Percentiles rank a stretch among this genome's conserved stretches.
Evolutionary conservation across 2,113 vertebrate species (phyloP).

Genomic region (Spilogale gracilis): DNA sequence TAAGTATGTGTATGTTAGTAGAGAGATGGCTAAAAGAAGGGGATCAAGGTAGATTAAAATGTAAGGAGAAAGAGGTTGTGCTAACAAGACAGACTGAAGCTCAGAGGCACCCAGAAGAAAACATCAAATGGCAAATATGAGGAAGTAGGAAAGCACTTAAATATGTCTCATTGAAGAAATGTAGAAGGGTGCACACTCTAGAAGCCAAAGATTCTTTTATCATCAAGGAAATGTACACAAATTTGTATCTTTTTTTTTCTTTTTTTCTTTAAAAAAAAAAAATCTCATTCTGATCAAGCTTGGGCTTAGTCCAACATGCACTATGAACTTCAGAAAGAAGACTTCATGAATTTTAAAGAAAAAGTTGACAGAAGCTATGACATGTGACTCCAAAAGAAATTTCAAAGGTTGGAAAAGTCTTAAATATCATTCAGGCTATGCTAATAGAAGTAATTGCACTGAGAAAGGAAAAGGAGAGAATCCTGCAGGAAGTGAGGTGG

Average conservation of each 20-base stretch:
- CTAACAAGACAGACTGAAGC: neutral
- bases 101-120: neutral
- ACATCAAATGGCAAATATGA: neutral
- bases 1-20: neutral
- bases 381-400: constrained; percentile 26
- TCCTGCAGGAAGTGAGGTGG: neutral
- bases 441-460: neutral
- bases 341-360: constrained; percentile 34
- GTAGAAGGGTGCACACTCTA: neutral
- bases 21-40: neutral
- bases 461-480: neutral
- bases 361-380: constrained; percentile 50
- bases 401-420: neutral
- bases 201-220: neutral
- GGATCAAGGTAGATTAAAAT: neutral
- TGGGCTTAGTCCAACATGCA: neutral
- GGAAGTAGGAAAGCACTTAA: neutral
- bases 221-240: neutral
- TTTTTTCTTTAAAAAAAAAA: neutral
- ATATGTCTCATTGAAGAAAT: neutral
- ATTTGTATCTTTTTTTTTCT: neutral
- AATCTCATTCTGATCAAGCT: constrained; percentile 47
- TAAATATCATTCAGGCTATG: neutral
- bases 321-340: constrained; percentile 50
- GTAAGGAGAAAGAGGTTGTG: neutral